These are phyloP conservation scores for Ctena decussata DNA, from an alignment of 2,888 invertebrate species.

Conservation along the genomic window DNA sequence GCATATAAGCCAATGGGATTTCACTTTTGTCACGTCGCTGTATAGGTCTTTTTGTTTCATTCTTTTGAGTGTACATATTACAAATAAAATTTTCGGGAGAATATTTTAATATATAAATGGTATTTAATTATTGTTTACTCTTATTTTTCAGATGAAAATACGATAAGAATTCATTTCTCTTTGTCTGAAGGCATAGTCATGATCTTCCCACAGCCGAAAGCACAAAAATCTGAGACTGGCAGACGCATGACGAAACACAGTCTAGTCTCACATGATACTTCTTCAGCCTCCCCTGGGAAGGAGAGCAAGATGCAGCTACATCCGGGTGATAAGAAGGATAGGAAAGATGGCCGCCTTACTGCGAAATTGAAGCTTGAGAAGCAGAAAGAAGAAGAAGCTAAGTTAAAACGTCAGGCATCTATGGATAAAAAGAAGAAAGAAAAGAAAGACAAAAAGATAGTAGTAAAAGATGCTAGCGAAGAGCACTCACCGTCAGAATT, in stretches of 20 bases:
- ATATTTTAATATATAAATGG: too few species aligned
- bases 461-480: neutral
- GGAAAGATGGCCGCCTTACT: neutral
- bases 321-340: neutral
- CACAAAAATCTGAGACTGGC: neutral
- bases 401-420: neutral
- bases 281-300: neutral
- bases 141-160: neutral
- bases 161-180: constrained; percentile 60
- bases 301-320: neutral
- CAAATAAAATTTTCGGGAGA: too few species aligned
- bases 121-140: too few species aligned
- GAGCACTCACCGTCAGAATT: neutral
- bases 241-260: constrained; percentile 42
- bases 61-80: too few species aligned
- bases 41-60: too few species aligned
- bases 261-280: constrained; percentile 13
- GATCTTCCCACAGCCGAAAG: constrained; percentile 42
- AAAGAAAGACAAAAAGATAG: neutral
- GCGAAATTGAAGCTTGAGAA: neutral
- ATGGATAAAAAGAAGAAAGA: neutral
- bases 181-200: constrained; percentile 53
- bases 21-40: too few species aligned
- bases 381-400: constrained; percentile 20
- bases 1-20: too few species aligned